These are phyloP conservation scores for cattle (Bos taurus) DNA, from an alignment of 2,113 vertebrate genomes.

Conservation along the genomic window ARS-UCD2.0 NC_037328.1:91170001-91170500, in stretches of 20 bases:
- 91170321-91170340: neutral
- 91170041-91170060: neutral
- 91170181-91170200: neutral
- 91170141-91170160: neutral
- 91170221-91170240: neutral
- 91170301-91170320: neutral
- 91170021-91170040: neutral
- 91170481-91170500: neutral
- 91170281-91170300: neutral
- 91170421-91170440: neutral
- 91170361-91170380: neutral
- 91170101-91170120: neutral
- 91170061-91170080: neutral
- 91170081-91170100: neutral
- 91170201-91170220: neutral
- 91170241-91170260: neutral
- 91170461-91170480: neutral
- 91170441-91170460: neutral
- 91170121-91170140: neutral
- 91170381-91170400: neutral
- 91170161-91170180: neutral
- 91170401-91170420: neutral
- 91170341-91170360: neutral
- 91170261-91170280: fast-evolving
- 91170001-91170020: neutral